Evolutionary conservation across 2,113 vertebrate species (phyloP), one percentile per base, ranked within the genome.

Genomic region (Rhizomys pruinosus): DNA sequence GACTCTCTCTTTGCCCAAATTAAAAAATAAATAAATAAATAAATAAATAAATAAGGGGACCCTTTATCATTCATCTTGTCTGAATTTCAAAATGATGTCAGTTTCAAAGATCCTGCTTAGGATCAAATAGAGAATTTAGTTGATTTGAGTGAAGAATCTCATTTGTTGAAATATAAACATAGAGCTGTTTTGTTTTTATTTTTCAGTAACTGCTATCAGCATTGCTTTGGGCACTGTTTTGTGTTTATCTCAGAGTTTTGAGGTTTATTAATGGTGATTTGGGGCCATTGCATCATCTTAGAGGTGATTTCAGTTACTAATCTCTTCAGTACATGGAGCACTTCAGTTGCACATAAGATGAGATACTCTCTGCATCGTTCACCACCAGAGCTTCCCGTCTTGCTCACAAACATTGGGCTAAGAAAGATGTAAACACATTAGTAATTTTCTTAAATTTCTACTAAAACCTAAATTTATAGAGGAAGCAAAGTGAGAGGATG

Each of bases 111-210:
- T 37, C 71, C 6, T 84, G 8, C 85, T 90, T 69, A 81, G 19
- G 11, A 55, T 47, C n/a, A n/a, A n/a, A n/a, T n/a, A n/a, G n/a
- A n/a, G n/a, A 69, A 90, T 27, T 42, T 66, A 85, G 79, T 13
- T 68, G 10, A 59, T 39, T 79, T 76, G 10, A 71, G 13, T 66
- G 17, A 86, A 25, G 5, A 63, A 61, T 87, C 6, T 9, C 47
- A 55, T 86, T 81, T 78, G 73, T 68, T 86, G 27, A 91, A 92
- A 88, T 88, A 73, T 8, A 80, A 86, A 64, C 23, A 73, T 4
- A 74, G 87, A 92, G 69, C 8, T 42, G n/a, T 64, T 85, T 93
- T n/a, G 47, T 52, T 52, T 74, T 19, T 66, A 23, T 55, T 93
- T 84, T 88, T 32, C 10, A 77, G 55, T 39, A 66, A 88, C 20